Base-by-base conservation (phyloP, 1,140 invertebrate genomes). In the Tetranychus urticae region DNA sequence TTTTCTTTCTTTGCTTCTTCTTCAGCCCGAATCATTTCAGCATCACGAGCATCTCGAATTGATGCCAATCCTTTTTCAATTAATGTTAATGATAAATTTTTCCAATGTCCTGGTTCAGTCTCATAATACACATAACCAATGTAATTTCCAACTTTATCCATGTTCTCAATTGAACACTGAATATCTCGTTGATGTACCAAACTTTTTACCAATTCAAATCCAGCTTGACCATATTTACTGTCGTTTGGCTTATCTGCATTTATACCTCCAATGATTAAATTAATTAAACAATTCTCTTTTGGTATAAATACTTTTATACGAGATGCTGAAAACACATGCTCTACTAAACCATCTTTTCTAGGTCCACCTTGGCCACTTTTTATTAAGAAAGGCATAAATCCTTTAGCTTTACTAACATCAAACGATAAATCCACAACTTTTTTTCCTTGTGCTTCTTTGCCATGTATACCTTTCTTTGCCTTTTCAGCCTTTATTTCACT, bases 111-210 rank as follows among this genome's bases (percentile, higher is more conserved):
- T 4, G 31, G n/a, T 48, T 52, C 59, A 62, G 62, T 63, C 39
- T 94, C 88, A 23, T 88, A 78, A 77, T 84, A 91, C 2, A 97
- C 71, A 85, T 89, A 97, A 4, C 94, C 94, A 69, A 99, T 97
- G 69, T 97, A 97, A 65, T 86, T 87, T 65, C 92, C 92, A 55
- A 85, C 88, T 69, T 94, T 96, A 69, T 98, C 93, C 74, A 90
- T 88, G 56, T 82, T 81, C 69, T 97, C 93, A 37, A 98, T 86
- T 68, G 91, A 84, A 57, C 98, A 83, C 64, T 88, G 81, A 3
- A 98, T 76, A 70, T 98, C 93, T 62, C 84, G 80, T 69, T 99
- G 96, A 63, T 97, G 73, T 64, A 85, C 83, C 61, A 80, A 77
- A 65, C 91, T 88, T 66, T 89, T 88, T 0, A 88, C 93, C 69